These are phyloP conservation scores for Alviniconcha strummeri DNA, from an alignment of 2,888 invertebrate genomes.

Conservation along the genomic window DNA sequence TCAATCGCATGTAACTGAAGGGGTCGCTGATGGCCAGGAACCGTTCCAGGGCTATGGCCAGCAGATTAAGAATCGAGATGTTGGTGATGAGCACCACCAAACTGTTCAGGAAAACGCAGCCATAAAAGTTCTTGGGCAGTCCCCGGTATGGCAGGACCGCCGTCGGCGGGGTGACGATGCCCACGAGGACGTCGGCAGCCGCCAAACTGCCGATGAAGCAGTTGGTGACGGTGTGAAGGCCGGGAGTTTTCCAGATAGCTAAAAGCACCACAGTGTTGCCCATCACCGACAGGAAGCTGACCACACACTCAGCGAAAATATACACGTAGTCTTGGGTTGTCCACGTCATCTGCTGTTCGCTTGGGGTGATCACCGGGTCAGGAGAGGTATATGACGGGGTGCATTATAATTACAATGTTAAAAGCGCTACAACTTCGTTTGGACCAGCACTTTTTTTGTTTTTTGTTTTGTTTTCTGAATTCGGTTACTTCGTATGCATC, in stretches of 20 bases:
- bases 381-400: no score
- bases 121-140: constrained; percentile 56
- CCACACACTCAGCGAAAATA: constrained; percentile 57
- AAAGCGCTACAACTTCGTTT: no score
- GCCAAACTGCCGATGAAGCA: constrained; percentile 66
- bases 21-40: constrained; percentile 69
- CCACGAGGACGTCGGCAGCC: constrained; percentile 63
- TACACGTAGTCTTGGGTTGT: constrained; percentile 43
- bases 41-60: constrained; percentile 67
- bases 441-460: no score
- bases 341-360: not conserved
- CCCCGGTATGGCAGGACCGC: constrained; percentile 53
- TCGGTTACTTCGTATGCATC: no score
- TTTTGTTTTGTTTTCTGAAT: no score
- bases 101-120: constrained; percentile 67
- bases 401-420: no score
- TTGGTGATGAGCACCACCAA: constrained; percentile 68
- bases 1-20: constrained; percentile 58
- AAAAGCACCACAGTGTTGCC: constrained; percentile 61
- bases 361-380: no score
- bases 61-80: constrained; percentile 68
- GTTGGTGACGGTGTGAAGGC: constrained; percentile 62
- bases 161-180: constrained; percentile 26
- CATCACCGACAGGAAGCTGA: constrained; percentile 50
- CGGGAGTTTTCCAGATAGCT: constrained; percentile 53